Percentiles rank a stretch among this genome's conserved stretches.
Conservation (phyloP, 2,113 vertebrate species). For the Gobio gobio region DNA sequence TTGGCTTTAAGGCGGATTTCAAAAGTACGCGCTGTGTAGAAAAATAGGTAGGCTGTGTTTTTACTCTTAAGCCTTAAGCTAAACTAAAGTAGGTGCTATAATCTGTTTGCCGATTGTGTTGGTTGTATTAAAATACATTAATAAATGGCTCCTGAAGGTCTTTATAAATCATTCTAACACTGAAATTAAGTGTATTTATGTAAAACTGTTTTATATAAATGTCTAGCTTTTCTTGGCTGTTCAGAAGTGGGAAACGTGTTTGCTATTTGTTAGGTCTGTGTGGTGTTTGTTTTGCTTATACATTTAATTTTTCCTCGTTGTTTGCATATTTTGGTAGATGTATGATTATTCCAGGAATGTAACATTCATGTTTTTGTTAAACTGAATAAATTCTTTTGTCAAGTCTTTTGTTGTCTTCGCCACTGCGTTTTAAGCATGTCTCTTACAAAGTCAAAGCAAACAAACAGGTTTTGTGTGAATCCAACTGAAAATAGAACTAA, state of each 20-base stretch:
- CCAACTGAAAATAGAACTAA: neutral
- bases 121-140: neutral
- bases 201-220: neutral
- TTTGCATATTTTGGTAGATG: neutral
- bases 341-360: neutral
- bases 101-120: neutral
- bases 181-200: neutral
- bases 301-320: neutral
- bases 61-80: neutral
- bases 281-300: neutral
- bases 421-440: neutral
- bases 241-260: neutral
- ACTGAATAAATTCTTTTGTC: neutral
- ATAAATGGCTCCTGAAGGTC: neutral
- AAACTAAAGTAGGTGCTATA: neutral
- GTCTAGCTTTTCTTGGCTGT: neutral
- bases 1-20: neutral
- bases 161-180: neutral
- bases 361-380: neutral
- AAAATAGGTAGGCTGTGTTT: neutral
- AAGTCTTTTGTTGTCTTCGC: neutral
- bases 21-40: neutral
- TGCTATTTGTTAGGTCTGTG: neutral
- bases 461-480: neutral
- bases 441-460: neutral